Evolutionary conservation across 2,113 vertebrate species (phyloP).

Genomic region (Acinonyx jubatus): DNA sequence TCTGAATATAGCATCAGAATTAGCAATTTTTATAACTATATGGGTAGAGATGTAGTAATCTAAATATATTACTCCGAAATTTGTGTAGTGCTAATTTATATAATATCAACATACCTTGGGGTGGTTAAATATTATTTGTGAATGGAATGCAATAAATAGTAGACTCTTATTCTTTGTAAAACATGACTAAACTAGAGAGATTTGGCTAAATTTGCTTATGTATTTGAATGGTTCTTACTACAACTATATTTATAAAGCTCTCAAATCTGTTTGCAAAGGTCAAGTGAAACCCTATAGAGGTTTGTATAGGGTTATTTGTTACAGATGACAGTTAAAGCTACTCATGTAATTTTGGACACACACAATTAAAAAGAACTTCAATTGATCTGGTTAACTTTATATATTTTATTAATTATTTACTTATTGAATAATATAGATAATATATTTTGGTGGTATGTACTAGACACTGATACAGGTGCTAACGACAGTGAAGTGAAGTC

Average conservation of each 20-base stretch:
- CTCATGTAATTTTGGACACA: background rate
- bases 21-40: background rate
- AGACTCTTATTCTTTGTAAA: background rate
- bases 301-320: background rate
- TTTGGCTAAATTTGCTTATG: background rate
- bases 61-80: background rate
- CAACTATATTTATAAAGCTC: background rate
- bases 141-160: background rate
- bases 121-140: background rate
- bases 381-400: background rate
- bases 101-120: background rate
- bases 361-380: background rate
- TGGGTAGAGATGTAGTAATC: background rate
- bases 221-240: background rate
- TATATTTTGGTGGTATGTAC: background rate
- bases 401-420: background rate
- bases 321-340: background rate
- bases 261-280: background rate
- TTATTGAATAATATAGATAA: background rate
- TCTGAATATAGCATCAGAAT: background rate
- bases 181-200: background rate
- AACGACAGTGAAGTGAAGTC: background rate
- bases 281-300: background rate
- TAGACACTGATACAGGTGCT: background rate
- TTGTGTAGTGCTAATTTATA: background rate